These are phyloP conservation scores for Argyrosomus regius DNA, from an alignment of 2,797 vertebrate species.

Conservation along the genomic window DNA sequence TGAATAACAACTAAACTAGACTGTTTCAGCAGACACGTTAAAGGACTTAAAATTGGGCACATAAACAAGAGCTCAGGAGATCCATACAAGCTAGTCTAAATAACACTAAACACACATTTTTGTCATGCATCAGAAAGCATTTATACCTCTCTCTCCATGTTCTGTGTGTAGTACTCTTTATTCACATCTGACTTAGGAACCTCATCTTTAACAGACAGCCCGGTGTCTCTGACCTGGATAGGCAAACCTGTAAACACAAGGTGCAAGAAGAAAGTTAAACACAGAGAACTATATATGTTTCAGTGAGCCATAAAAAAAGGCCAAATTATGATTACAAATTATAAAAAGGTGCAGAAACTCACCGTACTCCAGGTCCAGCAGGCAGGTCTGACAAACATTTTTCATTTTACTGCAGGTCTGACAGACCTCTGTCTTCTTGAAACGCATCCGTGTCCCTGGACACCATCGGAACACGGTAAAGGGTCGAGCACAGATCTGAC, in stretches of 20 bases:
- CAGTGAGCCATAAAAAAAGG: background rate
- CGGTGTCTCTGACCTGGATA: slow-evolving; percentile 97
- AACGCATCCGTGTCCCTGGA: slow-evolving; percentile 97
- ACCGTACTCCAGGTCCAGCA: slow-evolving; percentile 98
- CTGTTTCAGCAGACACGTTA: background rate
- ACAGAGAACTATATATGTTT: background rate
- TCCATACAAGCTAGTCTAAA: background rate
- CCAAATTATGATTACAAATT: background rate
- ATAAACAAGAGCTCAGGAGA: background rate
- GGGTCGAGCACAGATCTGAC: slow-evolving; percentile 96
- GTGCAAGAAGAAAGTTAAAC: background rate
- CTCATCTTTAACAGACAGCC: slow-evolving; percentile 95
- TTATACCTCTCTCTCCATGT: slow-evolving; percentile 96
- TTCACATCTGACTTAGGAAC: slow-evolving; percentile 98
- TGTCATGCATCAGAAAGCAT: background rate
- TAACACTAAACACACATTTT: background rate
- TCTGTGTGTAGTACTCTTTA: slow-evolving; percentile 99
- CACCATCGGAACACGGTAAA: slow-evolving; percentile 99
- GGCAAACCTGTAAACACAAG: slow-evolving; percentile 89
- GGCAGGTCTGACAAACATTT: slow-evolving; percentile 98
- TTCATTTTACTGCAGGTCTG: slow-evolving; percentile 99
- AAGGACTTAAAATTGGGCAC: background rate
- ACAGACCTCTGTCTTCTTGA: slow-evolving; percentile 99
- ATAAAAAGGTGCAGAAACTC: slow-evolving; percentile 45
- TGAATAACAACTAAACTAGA: background rate